phyloP scores from a whole-genome alignment of 2,888 invertebrate species.

The Dolichomitus sp. region DNA sequence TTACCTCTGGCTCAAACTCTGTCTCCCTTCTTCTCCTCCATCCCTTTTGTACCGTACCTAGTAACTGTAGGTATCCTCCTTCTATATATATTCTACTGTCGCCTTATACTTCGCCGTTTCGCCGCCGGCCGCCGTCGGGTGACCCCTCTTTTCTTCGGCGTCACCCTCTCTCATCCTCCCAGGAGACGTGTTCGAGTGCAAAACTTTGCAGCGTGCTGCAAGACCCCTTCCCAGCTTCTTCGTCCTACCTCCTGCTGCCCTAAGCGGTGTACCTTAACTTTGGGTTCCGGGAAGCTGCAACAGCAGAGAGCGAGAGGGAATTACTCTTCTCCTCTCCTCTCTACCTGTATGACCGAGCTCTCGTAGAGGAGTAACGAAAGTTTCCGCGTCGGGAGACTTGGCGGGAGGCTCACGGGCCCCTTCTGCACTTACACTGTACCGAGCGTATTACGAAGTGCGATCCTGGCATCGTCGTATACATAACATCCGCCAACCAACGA shows the following conservation, averaged over 20 bases:
- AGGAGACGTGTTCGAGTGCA: slow-evolving; percentile 63
- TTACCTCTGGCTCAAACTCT: slow-evolving; percentile 22
- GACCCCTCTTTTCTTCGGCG: slow-evolving; percentile 56
- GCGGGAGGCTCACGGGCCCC: slow-evolving; percentile 40
- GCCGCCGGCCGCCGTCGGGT: slow-evolving; percentile 55
- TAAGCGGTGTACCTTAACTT: slow-evolving; percentile 67
- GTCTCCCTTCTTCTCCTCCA: slow-evolving; percentile 31
- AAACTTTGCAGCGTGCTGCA: slow-evolving; percentile 60
- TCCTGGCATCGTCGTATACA: slow-evolving; percentile 1
- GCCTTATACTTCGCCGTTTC: slow-evolving; percentile 36
- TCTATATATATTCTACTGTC: slow-evolving; percentile 9
- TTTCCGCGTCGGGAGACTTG: slow-evolving; percentile 50
- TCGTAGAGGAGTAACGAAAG: slow-evolving; percentile 49
- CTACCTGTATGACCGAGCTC: slow-evolving; percentile 42
- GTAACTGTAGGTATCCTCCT: slow-evolving; percentile 30
- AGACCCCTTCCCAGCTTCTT: slow-evolving; percentile 39
- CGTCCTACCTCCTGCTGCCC: slow-evolving; percentile 56
- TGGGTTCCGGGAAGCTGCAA: slow-evolving; percentile 46
- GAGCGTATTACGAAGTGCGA: slow-evolving; percentile 44
- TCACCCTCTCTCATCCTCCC: slow-evolving; percentile 34
- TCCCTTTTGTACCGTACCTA: slow-evolving; percentile 30
- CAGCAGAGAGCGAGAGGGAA: slow-evolving; percentile 16
- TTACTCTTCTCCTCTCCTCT: not conserved
- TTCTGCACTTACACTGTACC: slow-evolving; percentile 43
- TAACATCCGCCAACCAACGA: slow-evolving; percentile 11